These are phyloP conservation scores for Thalassoma bifasciatum DNA, from an alignment of 2,113 vertebrate species.

Conservation along the genomic window DNA sequence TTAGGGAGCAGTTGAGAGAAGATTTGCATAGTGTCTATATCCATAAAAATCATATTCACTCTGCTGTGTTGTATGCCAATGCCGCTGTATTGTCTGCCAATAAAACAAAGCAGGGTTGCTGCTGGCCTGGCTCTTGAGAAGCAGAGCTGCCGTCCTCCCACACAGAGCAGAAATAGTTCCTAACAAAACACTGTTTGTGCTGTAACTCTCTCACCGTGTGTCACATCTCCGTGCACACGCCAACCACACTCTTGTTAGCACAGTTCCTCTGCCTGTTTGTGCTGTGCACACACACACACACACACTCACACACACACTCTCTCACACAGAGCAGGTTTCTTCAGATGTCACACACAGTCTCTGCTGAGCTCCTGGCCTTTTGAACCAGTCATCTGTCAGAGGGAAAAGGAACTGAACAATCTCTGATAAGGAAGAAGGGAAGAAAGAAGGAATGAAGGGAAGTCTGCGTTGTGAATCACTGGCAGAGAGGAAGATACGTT, in stretches of 20 bases:
- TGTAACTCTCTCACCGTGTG: conserved; percentile 45
- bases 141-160: conserved; percentile 73
- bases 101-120: conserved; percentile 62
- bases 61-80: conserved; percentile 26
- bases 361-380: conserved; percentile 66
- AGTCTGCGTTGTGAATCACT: conserved; percentile 35
- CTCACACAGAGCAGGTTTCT: conserved; percentile 25
- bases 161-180: conserved; percentile 79
- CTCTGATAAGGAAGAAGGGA: conserved; percentile 23
- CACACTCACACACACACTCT: conserved; percentile 1
- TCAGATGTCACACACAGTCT: conserved; percentile 59
- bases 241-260: conserved; percentile 68
- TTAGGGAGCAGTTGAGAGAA: conserved; percentile 9
- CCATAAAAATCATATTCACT: conserved; percentile 44
- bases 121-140: conserved; percentile 65
- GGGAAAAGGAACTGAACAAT: conserved; percentile 42
- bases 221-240: conserved; percentile 60
- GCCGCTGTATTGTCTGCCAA: conserved; percentile 56
- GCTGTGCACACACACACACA: conserved; percentile 9
- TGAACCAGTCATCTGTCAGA: conserved; percentile 72
- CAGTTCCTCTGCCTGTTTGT: conserved; percentile 69
- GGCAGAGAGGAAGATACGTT: conserved; percentile 18
- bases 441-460: not conserved
- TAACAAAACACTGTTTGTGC: conserved; percentile 73
- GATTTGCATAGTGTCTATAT: conserved; percentile 47